Conservation (phyloP, 2,113 vertebrate genomes). For the Tetraodon nigroviridis region DNA sequence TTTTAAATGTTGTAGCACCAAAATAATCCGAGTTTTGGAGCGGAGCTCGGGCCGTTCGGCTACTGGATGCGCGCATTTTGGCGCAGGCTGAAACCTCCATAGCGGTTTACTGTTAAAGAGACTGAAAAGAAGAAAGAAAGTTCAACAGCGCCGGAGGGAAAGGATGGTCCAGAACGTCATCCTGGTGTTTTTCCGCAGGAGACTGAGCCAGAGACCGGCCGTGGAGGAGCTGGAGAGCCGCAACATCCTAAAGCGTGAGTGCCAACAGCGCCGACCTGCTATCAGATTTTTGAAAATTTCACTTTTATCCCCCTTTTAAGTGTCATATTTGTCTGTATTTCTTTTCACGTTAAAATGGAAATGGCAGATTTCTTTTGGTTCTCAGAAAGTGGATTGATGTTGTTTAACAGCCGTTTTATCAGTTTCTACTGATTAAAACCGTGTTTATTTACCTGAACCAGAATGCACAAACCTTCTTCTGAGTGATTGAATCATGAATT, state of each 20-base stretch:
- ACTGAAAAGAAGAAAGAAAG: constrained; percentile 10
- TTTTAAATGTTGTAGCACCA: constrained; percentile 5
- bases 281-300: no score
- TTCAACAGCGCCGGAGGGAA: not conserved
- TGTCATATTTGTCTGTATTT: no score
- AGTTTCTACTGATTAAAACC: no score
- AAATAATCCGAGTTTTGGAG: constrained; percentile 28
- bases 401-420: no score
- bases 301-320: no score
- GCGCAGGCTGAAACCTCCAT: constrained; percentile 19
- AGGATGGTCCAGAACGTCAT: constrained; percentile 96
- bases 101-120: not conserved
- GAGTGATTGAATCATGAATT: constrained; percentile 1
- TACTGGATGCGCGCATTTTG: constrained; percentile 52
- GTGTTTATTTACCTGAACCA: no score
- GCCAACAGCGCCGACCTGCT: no score
- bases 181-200: constrained; percentile 96
- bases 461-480: no score
- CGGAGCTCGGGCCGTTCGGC: constrained; percentile 27
- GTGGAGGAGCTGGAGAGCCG: constrained; percentile 97
- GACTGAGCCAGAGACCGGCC: constrained; percentile 95
- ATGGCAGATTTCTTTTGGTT: not conserved
- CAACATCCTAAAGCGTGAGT: constrained; percentile 98
- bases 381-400: no score
- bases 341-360: not conserved